phyloP scores from a whole-genome alignment of 2,888 invertebrate genomes.

The Dusona sp. region DNA sequence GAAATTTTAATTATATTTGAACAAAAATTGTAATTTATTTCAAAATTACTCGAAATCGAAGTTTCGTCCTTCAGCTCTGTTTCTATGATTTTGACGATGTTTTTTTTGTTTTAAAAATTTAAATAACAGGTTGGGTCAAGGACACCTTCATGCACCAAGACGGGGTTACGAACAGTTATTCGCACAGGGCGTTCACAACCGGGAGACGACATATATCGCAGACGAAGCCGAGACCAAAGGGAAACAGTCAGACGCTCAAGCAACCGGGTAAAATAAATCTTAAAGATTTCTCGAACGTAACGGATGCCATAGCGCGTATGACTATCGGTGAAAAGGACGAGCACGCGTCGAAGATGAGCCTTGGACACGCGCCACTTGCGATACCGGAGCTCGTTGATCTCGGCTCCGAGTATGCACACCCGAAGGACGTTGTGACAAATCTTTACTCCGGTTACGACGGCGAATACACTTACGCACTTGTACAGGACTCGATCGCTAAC shows the following conservation, averaged over 20 bases:
- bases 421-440: conserved; percentile 87
- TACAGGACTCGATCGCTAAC: conserved; percentile 88
- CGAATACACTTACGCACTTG: conserved; percentile 89
- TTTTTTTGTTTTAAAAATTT: neutral
- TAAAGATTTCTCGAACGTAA: conserved; percentile 95
- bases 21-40: neutral
- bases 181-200: conserved; percentile 90
- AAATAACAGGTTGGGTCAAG: conserved; percentile 86
- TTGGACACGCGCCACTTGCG: conserved; percentile 90
- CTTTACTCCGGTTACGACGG: conserved; percentile 86
- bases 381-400: conserved; percentile 92
- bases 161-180: conserved; percentile 87
- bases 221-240: conserved; percentile 88
- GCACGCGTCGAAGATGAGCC: conserved; percentile 80
- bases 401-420: conserved; percentile 90
- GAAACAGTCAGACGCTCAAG: conserved; percentile 90
- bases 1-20: no score
- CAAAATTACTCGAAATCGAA: neutral
- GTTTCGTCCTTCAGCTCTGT: neutral
- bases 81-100: neutral
- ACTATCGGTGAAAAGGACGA: conserved; percentile 85
- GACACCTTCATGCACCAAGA: conserved; percentile 85
- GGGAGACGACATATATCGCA: conserved; percentile 88
- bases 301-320: conserved; percentile 92
- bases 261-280: conserved; percentile 96